Evolutionary conservation across 2,113 vertebrate genomes (phyloP).

Genomic region (Ascaphus truei): DNA sequence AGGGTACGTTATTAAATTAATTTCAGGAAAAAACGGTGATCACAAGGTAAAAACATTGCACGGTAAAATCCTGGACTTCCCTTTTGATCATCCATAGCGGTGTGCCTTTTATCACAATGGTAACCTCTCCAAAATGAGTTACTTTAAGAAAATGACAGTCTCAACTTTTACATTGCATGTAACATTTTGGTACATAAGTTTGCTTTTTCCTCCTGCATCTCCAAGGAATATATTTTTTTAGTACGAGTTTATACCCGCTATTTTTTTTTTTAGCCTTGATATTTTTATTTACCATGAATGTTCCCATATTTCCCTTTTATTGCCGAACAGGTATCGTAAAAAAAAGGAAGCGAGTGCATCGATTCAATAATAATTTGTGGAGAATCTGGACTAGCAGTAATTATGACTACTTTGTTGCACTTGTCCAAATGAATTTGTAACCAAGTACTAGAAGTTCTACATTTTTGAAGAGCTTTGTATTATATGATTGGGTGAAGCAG

Average conservation of each 20-base stretch:
- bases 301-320: not conserved
- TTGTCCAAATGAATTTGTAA: constrained; percentile 21
- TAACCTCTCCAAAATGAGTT: too few relatives aligned
- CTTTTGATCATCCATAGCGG: too few relatives aligned
- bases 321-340: not conserved
- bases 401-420: constrained; percentile 15
- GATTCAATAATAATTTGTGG: constrained; percentile 28
- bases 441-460: constrained; percentile 16
- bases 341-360: not conserved
- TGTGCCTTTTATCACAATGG: too few relatives aligned
- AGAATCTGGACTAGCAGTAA: constrained; percentile 10
- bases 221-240: not conserved
- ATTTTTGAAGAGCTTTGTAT: constrained; percentile 28
- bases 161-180: not conserved
- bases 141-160: not conserved
- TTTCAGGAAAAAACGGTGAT: too few relatives aligned
- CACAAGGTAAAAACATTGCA: too few relatives aligned
- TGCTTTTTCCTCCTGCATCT: not conserved
- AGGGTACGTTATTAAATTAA: constrained; percentile 80
- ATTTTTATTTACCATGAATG: not conserved
- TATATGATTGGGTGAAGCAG: constrained; percentile 20
- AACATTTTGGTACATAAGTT: not conserved
- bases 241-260: not conserved
- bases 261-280: not conserved
- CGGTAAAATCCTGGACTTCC: too few relatives aligned